phyloP scores from a whole-genome alignment of 2,888 invertebrate species.

The Drosophila niveifrons region DNA sequence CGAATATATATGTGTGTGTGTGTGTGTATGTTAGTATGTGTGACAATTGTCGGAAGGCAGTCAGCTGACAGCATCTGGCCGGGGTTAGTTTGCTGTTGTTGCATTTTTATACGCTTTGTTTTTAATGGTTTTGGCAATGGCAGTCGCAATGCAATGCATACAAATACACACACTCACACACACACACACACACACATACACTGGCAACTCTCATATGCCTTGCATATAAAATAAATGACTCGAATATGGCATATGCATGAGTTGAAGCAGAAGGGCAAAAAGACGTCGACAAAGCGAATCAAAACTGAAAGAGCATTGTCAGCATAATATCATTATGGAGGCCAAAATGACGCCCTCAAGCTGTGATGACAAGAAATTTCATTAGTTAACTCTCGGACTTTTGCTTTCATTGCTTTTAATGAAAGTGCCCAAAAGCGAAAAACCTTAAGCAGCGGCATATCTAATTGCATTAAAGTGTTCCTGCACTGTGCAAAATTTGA shows the following conservation, averaged over 20 bases:
- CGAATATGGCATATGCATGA: constrained; percentile 20
- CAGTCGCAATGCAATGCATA: constrained; percentile 22
- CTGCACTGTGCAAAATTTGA: neutral
- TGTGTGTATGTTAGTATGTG: constrained; percentile 18
- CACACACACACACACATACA: neutral
- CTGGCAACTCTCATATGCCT: neutral
- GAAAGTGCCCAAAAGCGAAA: constrained; percentile 1
- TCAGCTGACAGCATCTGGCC: constrained; percentile 54
- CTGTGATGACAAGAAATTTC: constrained; percentile 6
- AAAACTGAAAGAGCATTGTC: constrained; percentile 23
- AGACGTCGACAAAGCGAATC: constrained; percentile 15
- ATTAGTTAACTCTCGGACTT: constrained; percentile 2
- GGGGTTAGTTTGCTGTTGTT: constrained; percentile 43
- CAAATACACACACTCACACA: neutral
- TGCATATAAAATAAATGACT: constrained; percentile 28
- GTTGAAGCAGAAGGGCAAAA: neutral
- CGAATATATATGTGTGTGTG: neutral
- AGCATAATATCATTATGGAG: constrained; percentile 20
- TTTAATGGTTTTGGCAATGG: constrained; percentile 63
- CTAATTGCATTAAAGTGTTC: constrained; percentile 4
- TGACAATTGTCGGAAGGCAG: constrained; percentile 62
- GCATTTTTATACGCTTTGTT: constrained; percentile 63
- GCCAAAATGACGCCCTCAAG: neutral
- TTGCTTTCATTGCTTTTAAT: neutral
- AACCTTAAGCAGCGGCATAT: neutral